Conservation (phyloP, 1,140 invertebrate species). For the Diorhabda carinulata region DNA sequence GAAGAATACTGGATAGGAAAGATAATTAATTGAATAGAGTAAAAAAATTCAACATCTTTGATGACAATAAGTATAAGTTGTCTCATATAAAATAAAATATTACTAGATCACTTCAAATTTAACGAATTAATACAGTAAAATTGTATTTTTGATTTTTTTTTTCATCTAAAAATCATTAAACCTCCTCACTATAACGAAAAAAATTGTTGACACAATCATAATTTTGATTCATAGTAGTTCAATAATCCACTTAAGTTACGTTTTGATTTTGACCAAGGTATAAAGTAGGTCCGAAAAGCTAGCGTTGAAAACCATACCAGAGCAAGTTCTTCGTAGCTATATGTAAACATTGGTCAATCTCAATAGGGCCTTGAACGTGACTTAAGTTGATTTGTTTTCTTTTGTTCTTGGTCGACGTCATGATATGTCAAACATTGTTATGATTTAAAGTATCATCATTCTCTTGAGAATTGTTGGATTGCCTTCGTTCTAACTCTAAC, state of each 20-base stretch:
- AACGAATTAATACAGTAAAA: too few relatives aligned
- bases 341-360: conserved; percentile 13
- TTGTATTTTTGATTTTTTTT: too few relatives aligned
- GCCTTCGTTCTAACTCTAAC: conserved; percentile 26
- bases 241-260: conserved; percentile 10
- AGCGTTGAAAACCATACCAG: not conserved
- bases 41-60: too few relatives aligned
- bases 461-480: conserved; percentile 27
- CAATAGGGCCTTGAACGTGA: conserved; percentile 34
- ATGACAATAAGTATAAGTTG: too few relatives aligned
- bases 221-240: too few relatives aligned
- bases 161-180: too few relatives aligned
- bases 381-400: conserved; percentile 23
- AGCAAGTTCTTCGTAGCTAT: not conserved
- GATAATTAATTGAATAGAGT: too few relatives aligned
- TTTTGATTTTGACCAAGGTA: conserved; percentile 8
- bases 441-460: conserved; percentile 19
- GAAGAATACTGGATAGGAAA: too few relatives aligned
- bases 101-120: too few relatives aligned
- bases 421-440: not conserved
- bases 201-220: too few relatives aligned
- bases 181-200: too few relatives aligned
- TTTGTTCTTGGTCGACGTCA: conserved; percentile 8
- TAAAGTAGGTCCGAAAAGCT: not conserved
- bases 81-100: too few relatives aligned